phyloP scores from a whole-genome alignment of 2,113 vertebrate species.

The Syngnathus floridae region DNA sequence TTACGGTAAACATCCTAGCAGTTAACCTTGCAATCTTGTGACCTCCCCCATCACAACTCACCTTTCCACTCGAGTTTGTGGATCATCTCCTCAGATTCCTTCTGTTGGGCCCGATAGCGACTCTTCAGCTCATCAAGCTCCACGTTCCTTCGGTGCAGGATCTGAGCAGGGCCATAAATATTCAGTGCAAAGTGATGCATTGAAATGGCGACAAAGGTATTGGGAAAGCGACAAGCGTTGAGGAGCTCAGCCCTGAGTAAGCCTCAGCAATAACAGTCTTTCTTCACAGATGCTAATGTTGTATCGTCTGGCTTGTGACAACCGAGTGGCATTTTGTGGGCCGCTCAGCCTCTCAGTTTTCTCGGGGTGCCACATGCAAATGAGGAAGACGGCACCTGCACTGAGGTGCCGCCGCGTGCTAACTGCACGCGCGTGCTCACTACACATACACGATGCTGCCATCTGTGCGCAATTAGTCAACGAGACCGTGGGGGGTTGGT shows the following conservation, averaged over 20 bases:
- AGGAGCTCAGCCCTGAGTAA: too few relatives aligned
- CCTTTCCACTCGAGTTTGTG: conserved; percentile 90
- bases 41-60: conserved; percentile 54
- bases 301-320: neutral
- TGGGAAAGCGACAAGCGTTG: neutral
- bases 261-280: too few relatives aligned
- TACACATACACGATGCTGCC: conserved; percentile 46
- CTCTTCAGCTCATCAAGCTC: conserved; percentile 87
- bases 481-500: conserved; percentile 42
- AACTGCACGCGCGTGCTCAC: conserved; percentile 23
- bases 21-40: conserved; percentile 22
- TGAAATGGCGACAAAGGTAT: neutral
- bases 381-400: conserved; percentile 42
- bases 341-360: too few relatives aligned
- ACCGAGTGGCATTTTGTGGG: neutral
- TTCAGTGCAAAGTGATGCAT: neutral
- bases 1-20: conserved; percentile 49
- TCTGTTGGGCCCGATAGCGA: conserved; percentile 76
- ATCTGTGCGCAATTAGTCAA: conserved; percentile 61
- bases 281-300: too few relatives aligned
- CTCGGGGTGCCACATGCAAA: conserved; percentile 27
- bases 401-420: conserved; percentile 35
- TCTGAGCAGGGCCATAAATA: conserved; percentile 63
- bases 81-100: conserved; percentile 79
- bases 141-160: conserved; percentile 88